These are phyloP conservation scores for Ataeniobius toweri DNA, from an alignment of 2,797 vertebrate genomes.

Conservation along the genomic window DNA sequence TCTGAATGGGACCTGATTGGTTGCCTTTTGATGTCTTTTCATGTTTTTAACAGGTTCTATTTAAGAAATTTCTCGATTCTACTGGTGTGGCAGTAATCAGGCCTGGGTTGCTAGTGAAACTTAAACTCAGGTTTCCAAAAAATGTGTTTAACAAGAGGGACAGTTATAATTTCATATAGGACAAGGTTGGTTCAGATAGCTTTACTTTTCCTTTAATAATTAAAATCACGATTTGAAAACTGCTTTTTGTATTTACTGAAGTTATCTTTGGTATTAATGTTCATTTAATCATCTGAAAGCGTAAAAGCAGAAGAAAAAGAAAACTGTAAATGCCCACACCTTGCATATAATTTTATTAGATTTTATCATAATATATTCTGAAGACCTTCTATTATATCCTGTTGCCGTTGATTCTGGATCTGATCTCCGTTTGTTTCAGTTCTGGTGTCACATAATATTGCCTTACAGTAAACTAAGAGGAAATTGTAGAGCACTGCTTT, in stretches of 20 bases:
- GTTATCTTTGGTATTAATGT: background rate
- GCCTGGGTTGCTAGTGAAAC: too few relatives aligned
- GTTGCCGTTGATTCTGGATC: background rate
- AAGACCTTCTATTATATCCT: background rate
- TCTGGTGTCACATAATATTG: background rate
- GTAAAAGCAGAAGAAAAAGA: background rate
- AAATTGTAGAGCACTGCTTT: slow-evolving; percentile 2
- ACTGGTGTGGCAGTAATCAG: too few relatives aligned
- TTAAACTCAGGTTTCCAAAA: too few relatives aligned
- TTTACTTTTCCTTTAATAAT: background rate
- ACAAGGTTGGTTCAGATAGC: background rate
- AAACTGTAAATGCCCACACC: background rate
- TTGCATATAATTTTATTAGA: background rate
- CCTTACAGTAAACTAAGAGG: background rate
- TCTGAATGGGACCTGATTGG: background rate
- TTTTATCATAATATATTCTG: background rate
- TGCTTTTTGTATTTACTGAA: background rate
- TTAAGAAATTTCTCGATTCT: too few relatives aligned
- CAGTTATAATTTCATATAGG: background rate
- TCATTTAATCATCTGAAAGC: background rate
- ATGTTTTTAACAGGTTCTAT: too few relatives aligned
- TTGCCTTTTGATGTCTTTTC: background rate
- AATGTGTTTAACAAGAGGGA: too few relatives aligned
- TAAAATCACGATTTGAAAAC: background rate
- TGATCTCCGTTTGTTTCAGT: background rate